Evolutionary conservation across 2,113 vertebrate species (phyloP).

Genomic region (Barbus barbus): DNA sequence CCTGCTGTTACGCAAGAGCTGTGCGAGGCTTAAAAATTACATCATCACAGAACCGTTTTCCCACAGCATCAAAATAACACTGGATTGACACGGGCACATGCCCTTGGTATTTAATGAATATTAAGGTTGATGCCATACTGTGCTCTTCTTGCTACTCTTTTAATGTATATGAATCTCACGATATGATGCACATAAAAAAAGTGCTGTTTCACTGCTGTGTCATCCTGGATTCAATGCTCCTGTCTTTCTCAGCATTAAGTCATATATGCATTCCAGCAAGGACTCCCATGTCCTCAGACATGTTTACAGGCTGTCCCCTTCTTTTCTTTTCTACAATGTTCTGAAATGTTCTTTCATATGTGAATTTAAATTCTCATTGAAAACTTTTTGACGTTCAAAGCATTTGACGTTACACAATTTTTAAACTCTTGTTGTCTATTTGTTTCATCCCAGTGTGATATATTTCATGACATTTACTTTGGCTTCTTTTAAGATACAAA

Average conservation of each 20-base stretch:
- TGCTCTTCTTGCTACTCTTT: background rate
- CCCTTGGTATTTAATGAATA: background rate
- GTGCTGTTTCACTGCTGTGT: background rate
- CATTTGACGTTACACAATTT: background rate
- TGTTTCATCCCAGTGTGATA: too few species aligned
- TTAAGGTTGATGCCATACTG: background rate
- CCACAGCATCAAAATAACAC: background rate
- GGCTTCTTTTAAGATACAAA: too few species aligned
- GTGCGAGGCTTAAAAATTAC: slow-evolving; percentile 21
- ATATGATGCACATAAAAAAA: background rate
- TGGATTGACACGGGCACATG: background rate
- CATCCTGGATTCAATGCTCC: background rate
- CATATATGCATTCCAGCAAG: background rate
- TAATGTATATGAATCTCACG: background rate
- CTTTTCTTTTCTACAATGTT: background rate
- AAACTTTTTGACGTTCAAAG: background rate
- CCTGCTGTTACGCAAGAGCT: slow-evolving; percentile 13
- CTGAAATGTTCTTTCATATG: background rate
- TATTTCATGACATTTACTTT: too few species aligned
- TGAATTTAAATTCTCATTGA: background rate
- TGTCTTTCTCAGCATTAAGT: background rate
- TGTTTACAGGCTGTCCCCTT: background rate
- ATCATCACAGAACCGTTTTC: background rate
- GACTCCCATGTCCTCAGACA: background rate
- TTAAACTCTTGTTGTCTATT: too few species aligned